A percentile compares a stretch with the other conserved stretches of the same genome.
These are phyloP conservation scores for Hermaeophaga mercurialis DNA, from an alignment of 2,888 invertebrate genomes.

Conservation along the genomic window DNA sequence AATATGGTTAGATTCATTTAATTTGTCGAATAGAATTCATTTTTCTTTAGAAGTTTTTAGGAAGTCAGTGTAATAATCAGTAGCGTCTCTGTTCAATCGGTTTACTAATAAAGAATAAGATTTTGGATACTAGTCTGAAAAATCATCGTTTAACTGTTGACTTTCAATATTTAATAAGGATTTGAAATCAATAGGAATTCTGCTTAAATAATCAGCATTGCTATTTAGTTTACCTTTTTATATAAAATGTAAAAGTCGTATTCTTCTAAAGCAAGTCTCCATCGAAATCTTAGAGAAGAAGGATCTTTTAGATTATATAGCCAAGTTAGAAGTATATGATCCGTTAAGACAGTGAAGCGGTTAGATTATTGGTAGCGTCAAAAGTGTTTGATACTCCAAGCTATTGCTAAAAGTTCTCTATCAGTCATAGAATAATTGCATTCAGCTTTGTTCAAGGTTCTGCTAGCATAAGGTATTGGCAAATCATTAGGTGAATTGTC, in stretches of 20 bases:
- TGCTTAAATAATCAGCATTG: constrained; percentile 14
- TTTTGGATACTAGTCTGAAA: neutral
- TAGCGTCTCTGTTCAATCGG: neutral
- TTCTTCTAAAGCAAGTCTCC: constrained; percentile 46
- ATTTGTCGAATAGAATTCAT: neutral
- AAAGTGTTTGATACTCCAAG: constrained; percentile 38
- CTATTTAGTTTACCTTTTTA: constrained; percentile 17
- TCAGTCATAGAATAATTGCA: constrained; percentile 51
- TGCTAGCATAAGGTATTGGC: constrained; percentile 50
- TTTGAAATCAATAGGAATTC: neutral
- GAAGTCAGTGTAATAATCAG: neutral
- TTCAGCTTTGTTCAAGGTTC: constrained; percentile 48
- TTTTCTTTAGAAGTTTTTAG: neutral
- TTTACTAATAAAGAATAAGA: neutral
- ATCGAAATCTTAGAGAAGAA: constrained; percentile 43
- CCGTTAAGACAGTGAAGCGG: constrained; percentile 49
- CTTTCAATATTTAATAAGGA: too few relatives aligned
- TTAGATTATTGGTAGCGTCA: constrained; percentile 48
- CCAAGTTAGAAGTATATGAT: constrained; percentile 51
- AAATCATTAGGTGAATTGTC: constrained; percentile 40
- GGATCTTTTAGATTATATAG: constrained; percentile 47
- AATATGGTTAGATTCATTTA: neutral
- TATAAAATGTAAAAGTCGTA: constrained; percentile 40
- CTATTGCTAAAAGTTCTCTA: constrained; percentile 50
- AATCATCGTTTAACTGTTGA: neutral